Percentiles rank a stretch among this genome's conserved stretches.
Conservation (phyloP, 2,113 vertebrate genomes). For the Tragelaphus strepsiceros region DNA sequence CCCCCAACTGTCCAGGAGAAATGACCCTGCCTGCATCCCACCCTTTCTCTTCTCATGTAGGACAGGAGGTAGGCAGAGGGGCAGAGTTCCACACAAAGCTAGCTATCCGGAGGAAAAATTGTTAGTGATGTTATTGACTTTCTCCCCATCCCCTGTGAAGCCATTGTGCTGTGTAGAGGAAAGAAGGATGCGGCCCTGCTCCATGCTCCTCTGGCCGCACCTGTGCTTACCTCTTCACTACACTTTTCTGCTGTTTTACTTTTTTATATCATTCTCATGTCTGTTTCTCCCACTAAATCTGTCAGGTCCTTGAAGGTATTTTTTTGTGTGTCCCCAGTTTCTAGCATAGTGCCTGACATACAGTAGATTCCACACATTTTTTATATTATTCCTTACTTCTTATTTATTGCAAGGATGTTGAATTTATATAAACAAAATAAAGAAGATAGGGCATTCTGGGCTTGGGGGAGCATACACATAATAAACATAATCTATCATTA, state of each 20-base stretch:
- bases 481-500: background rate
- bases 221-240: background rate
- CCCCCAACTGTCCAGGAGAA: background rate
- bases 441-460: background rate
- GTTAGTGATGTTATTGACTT: background rate
- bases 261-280: background rate
- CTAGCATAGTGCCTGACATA: background rate
- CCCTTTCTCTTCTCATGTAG: background rate
- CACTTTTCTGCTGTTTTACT: background rate
- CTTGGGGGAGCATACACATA: background rate
- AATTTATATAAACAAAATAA: background rate
- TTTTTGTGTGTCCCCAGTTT: background rate
- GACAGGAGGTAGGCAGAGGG: background rate
- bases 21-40: background rate
- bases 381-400: background rate
- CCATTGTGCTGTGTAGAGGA: fast-evolving
- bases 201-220: background rate
- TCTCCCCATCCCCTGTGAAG: background rate
- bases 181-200: background rate
- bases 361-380: background rate
- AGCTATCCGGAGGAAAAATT: background rate
- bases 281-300: background rate
- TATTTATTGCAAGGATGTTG: background rate
- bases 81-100: background rate
- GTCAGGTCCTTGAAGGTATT: background rate